phyloP scores from a whole-genome alignment of 1,140 invertebrate genomes.

The Contarinia nasturtii region DNA sequence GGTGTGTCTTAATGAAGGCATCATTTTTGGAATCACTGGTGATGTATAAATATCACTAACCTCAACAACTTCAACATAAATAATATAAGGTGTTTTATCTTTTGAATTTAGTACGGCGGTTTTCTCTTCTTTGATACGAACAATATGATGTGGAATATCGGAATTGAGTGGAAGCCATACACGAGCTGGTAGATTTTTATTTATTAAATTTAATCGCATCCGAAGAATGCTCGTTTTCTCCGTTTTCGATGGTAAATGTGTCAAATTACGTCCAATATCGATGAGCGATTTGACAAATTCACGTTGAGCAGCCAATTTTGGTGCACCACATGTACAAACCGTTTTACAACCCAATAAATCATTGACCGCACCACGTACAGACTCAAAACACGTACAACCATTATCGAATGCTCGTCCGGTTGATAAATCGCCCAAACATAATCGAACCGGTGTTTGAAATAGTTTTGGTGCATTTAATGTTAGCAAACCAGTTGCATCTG shows the following conservation, averaged over 20 bases:
- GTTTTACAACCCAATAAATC: slow-evolving; percentile 49
- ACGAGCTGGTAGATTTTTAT: slow-evolving; percentile 89
- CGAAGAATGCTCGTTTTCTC: slow-evolving; percentile 75
- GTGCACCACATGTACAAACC: slow-evolving; percentile 56
- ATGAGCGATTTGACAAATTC: slow-evolving; percentile 78
- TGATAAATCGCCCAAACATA: slow-evolving; percentile 73
- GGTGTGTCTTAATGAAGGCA: slow-evolving; percentile 66
- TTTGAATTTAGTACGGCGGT: slow-evolving; percentile 97
- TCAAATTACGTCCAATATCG: slow-evolving; percentile 76
- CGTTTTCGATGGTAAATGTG: slow-evolving; percentile 83
- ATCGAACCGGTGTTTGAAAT: slow-evolving; percentile 29
- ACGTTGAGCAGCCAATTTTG: slow-evolving; percentile 61
- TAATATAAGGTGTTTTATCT: slow-evolving; percentile 96
- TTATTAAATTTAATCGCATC: slow-evolving; percentile 80
- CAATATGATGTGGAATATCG: slow-evolving; percentile 77
- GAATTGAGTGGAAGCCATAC: slow-evolving; percentile 94
- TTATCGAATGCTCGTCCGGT: slow-evolving; percentile 92
- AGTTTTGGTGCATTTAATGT: slow-evolving; percentile 9
- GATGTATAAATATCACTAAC: slow-evolving; percentile 71
- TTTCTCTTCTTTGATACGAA: slow-evolving; percentile 71
- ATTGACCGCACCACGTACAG: slow-evolving; percentile 48
- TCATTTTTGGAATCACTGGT: slow-evolving; percentile 59
- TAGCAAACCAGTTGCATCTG: slow-evolving; percentile 59
- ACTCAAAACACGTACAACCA: slow-evolving; percentile 66
- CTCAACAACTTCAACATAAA: slow-evolving; percentile 92